Conservation (phyloP, 1,140 invertebrate species). For the Atta colombica region DNA sequence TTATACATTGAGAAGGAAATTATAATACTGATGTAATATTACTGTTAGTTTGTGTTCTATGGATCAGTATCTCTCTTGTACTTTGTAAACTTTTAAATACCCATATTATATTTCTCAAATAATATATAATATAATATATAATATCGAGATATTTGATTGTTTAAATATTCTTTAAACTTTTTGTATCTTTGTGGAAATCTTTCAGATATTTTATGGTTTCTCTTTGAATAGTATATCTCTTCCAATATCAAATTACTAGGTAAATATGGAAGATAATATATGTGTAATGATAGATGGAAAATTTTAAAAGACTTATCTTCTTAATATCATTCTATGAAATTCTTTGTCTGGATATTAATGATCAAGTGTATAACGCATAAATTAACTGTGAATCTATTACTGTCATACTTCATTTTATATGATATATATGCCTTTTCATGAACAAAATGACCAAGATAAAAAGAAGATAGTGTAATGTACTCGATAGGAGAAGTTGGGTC, state of each 20-base stretch:
- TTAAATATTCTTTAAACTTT: neutral
- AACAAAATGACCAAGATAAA: constrained; percentile 1
- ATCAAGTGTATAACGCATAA: neutral
- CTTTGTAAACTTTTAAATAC: neutral
- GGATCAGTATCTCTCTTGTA: neutral
- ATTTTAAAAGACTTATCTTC: neutral
- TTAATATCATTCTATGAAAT: neutral
- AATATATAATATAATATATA: neutral
- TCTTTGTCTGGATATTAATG: neutral
- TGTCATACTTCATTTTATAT: constrained; percentile 6
- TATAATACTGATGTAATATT: too few relatives aligned
- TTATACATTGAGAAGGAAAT: too few relatives aligned
- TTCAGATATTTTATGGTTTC: neutral
- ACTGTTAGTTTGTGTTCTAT: too few relatives aligned
- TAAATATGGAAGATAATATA: neutral
- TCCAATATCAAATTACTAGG: neutral
- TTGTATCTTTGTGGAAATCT: neutral
- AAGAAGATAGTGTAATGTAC: constrained; percentile 23
- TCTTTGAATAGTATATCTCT: neutral
- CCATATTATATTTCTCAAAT: neutral
- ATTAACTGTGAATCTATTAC: constrained; percentile 5
- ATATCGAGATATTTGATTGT: neutral
- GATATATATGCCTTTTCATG: constrained; percentile 2
- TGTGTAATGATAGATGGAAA: neutral
- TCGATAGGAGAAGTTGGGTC: constrained; percentile 20